Percentiles rank a stretch among this genome's conserved stretches.
Conservation (phyloP, 2,888 invertebrate genomes). For the Torymus texanus region DNA sequence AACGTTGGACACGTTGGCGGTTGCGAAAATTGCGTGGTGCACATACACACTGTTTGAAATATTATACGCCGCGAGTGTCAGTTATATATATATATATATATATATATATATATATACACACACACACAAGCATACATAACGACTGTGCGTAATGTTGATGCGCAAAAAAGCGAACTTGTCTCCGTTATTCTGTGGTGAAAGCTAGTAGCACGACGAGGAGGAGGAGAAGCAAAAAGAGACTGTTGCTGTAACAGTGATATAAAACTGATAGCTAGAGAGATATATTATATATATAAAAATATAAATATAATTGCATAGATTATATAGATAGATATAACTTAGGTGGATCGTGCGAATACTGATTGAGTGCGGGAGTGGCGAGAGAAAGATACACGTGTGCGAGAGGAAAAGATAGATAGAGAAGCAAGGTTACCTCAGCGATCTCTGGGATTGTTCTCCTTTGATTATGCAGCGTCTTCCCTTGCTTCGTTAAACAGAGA, state of each 20-base stretch:
- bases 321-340: conserved; percentile 19
- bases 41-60: conserved; percentile 17
- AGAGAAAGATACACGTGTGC: conserved; percentile 18
- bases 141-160: conserved; percentile 9
- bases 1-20: conserved; percentile 38
- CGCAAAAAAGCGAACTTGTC: conserved; percentile 56
- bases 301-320: conserved; percentile 9
- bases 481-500: conserved; percentile 44
- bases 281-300: not conserved
- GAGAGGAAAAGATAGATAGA: conserved; percentile 22
- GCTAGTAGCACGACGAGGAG: conserved; percentile 16
- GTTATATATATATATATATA: too few relatives aligned
- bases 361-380: conserved; percentile 13
- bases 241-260: conserved; percentile 49
- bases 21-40: conserved; percentile 43
- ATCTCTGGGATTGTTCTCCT: conserved; percentile 47
- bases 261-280: conserved; percentile 24
- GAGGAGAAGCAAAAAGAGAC: conserved; percentile 40
- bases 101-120: too few relatives aligned
- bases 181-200: conserved; percentile 74
- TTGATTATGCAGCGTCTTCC: conserved; percentile 55
- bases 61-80: conserved; percentile 12
- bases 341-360: conserved; percentile 35
- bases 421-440: conserved; percentile 16
- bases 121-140: too few relatives aligned